These are phyloP conservation scores for Gryllus bimaculatus DNA, from an alignment of 1,140 invertebrate species.

Conservation along the genomic window DNA sequence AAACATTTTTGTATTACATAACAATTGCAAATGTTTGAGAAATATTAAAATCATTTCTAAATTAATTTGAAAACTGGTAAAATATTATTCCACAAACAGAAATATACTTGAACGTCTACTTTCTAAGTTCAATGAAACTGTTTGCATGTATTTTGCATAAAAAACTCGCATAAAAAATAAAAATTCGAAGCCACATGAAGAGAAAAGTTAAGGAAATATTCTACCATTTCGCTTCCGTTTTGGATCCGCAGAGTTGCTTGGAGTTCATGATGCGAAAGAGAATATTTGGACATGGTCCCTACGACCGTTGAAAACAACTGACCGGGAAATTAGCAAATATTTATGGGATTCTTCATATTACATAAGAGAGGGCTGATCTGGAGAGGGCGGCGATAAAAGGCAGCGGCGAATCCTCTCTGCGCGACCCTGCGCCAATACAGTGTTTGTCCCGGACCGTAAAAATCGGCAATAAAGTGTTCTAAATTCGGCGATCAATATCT, in stretches of 20 bases:
- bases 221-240: too few relatives aligned
- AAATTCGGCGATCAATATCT: not conserved
- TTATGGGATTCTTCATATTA: not conserved
- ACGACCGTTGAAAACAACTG: not conserved
- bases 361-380: not conserved
- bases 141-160: too few relatives aligned
- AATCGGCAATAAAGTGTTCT: constrained; percentile 2
- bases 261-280: not conserved
- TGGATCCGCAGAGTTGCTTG: not conserved
- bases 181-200: too few relatives aligned
- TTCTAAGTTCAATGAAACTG: too few relatives aligned
- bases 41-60: too few relatives aligned
- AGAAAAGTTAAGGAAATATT: too few relatives aligned
- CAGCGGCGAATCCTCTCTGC: not conserved
- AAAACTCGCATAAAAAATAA: too few relatives aligned
- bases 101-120: too few relatives aligned
- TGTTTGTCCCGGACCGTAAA: not conserved
- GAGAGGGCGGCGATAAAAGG: not conserved
- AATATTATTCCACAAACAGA: too few relatives aligned
- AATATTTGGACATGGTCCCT: not conserved
- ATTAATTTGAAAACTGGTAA: too few relatives aligned
- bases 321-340: not conserved
- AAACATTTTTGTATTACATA: too few relatives aligned
- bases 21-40: too few relatives aligned
- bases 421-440: not conserved